These are phyloP conservation scores for Oreochromis mossambicus DNA, from an alignment of 2,797 vertebrate species.

Conservation along the genomic window DNA sequence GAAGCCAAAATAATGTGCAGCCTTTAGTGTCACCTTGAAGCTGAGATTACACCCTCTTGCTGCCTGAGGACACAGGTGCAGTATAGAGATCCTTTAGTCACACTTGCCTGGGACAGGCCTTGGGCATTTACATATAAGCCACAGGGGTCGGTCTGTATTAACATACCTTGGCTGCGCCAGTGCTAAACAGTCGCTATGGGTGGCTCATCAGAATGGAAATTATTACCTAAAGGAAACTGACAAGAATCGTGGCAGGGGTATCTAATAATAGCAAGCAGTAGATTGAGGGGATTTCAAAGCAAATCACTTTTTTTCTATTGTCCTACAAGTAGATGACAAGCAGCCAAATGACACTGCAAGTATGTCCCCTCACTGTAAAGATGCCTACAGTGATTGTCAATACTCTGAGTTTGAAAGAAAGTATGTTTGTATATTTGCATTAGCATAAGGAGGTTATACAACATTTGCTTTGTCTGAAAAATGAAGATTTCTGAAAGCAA, in stretches of 20 bases:
- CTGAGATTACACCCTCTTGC: slow-evolving; percentile 97
- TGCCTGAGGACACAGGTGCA: slow-evolving; percentile 73
- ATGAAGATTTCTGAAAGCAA: slow-evolving; percentile 1
- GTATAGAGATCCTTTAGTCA: slow-evolving; percentile 74
- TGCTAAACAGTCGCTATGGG: slow-evolving; percentile 67
- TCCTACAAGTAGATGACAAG: slow-evolving; percentile 51
- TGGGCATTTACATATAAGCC: slow-evolving; percentile 70
- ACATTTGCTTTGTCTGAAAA: slow-evolving; percentile 13
- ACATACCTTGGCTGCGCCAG: slow-evolving; percentile 59
- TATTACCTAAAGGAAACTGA: slow-evolving; percentile 65
- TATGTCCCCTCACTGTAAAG: slow-evolving; percentile 22
- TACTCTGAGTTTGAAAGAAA: slow-evolving; percentile 21
- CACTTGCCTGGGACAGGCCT: slow-evolving; percentile 56
- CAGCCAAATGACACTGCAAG: slow-evolving; percentile 42
- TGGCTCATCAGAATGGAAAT: slow-evolving; percentile 76
- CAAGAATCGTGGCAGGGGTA: slow-evolving; percentile 51
- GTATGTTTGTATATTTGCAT: slow-evolving; percentile 5
- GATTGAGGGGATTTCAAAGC: slow-evolving; percentile 49
- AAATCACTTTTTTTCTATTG: slow-evolving; percentile 27
- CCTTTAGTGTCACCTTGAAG: slow-evolving; percentile 86
- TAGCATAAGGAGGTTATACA: background rate
- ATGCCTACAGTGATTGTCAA: slow-evolving; percentile 29
- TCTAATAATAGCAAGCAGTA: slow-evolving; percentile 54
- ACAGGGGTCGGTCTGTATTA: slow-evolving; percentile 63
- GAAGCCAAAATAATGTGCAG: slow-evolving; percentile 90